A percentile compares a stretch with the other conserved stretches of the same genome.
phyloP scores from a whole-genome alignment of 2,113 vertebrate species.

The Halcyon malimbica region DNA sequence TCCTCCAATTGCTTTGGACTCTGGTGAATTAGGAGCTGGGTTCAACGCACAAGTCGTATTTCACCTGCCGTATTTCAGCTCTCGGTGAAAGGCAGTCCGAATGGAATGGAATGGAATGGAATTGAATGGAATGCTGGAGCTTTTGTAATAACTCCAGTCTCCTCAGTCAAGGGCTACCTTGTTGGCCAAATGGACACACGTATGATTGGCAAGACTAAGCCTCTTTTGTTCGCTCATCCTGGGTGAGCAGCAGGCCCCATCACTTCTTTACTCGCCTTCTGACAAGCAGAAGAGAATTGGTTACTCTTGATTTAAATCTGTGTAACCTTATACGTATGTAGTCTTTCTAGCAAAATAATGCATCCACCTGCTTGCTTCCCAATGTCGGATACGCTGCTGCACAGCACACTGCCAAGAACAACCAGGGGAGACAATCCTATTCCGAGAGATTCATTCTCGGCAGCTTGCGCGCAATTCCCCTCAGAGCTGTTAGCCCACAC shows the following conservation, averaged over 20 bases:
- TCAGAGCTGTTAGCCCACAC: neutral
- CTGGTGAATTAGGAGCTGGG: neutral
- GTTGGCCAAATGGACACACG: neutral
- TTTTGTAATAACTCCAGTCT: neutral
- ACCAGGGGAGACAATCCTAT: neutral
- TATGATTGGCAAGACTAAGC: neutral
- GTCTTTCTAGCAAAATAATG: neutral
- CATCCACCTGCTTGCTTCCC: neutral
- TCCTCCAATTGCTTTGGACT: neutral
- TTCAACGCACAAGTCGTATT: neutral
- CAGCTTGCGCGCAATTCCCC: neutral
- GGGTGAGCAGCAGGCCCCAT: neutral
- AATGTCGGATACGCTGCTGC: neutral
- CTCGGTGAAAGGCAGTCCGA: neutral
- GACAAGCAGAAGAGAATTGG: neutral
- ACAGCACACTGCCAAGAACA: fast-evolving
- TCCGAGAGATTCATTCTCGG: neutral
- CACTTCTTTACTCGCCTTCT: neutral
- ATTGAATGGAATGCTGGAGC: neutral
- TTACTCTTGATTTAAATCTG: neutral
- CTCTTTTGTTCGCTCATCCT: neutral
- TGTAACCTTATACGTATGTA: neutral
- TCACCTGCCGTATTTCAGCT: neutral
- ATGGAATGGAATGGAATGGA: neutral
- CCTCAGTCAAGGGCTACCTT: neutral